A percentile compares a stretch with the other conserved stretches of the same genome.
Evolutionary conservation across 2,797 vertebrate genomes (phyloP).

Genomic region (Chelonia mydas): DNA sequence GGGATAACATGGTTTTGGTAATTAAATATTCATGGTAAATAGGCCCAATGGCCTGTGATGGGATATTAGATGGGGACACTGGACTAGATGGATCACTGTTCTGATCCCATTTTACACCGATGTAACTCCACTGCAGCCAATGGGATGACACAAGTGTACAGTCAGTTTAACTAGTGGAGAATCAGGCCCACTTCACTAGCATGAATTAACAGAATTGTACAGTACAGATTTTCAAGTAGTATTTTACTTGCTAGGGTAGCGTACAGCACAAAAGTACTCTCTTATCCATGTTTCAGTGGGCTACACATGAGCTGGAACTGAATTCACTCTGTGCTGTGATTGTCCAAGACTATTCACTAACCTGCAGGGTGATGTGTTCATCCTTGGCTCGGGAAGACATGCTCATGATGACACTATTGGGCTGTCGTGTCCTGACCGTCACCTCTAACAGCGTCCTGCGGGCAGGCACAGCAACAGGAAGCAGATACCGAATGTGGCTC

Average conservation of each 20-base stretch:
- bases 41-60: too few species aligned
- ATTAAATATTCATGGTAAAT: too few species aligned
- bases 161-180: neutral
- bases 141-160: rapidly evolving
- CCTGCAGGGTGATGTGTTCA: slow-evolving; percentile 89
- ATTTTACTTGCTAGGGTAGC: neutral
- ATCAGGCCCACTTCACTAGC: neutral
- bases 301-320: neutral
- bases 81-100: neutral
- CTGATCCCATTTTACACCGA: neutral
- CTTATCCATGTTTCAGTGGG: neutral
- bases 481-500: slow-evolving; percentile 86
- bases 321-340: neutral
- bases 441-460: slow-evolving; percentile 86
- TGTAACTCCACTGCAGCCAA: neutral
- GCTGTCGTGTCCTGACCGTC: slow-evolving; percentile 89
- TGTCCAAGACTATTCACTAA: slow-evolving; percentile 61
- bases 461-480: slow-evolving; percentile 75
- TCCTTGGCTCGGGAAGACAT: slow-evolving; percentile 85
- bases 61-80: neutral
- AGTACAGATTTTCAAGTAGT: neutral
- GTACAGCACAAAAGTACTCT: neutral
- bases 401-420: slow-evolving; percentile 83
- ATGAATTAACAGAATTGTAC: neutral
- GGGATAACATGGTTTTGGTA: too few species aligned